phyloP scores from a whole-genome alignment of 2,113 vertebrate species.

The Acinonyx jubatus region DNA sequence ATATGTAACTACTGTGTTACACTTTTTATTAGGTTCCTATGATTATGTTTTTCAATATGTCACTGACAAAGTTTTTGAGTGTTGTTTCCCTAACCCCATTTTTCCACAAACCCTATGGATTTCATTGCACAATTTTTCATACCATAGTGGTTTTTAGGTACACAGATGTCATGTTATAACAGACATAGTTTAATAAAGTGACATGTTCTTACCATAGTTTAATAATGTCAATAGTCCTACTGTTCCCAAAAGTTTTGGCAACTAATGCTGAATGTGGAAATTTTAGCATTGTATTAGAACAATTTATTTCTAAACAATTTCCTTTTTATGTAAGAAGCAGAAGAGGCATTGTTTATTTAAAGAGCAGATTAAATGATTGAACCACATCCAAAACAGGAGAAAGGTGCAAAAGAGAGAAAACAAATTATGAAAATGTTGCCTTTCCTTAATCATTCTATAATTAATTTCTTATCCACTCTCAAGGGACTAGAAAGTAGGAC shows the following conservation, averaged over 20 bases:
- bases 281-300: not conserved
- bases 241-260: not conserved
- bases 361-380: not conserved
- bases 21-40: not conserved
- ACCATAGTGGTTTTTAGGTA: not conserved
- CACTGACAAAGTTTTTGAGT: not conserved
- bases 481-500: conserved; percentile 11
- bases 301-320: not conserved
- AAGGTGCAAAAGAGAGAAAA: conserved; percentile 38
- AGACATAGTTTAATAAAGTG: not conserved
- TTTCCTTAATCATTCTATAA: conserved; percentile 50
- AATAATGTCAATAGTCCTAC: not conserved
- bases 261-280: not conserved
- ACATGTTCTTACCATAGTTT: not conserved
- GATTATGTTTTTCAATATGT: not conserved
- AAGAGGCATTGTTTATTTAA: conserved; percentile 16
- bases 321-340: not conserved
- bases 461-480: conserved; percentile 54
- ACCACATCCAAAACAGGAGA: not conserved
- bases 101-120: not conserved
- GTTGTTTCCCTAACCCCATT: not conserved
- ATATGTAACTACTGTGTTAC: not conserved
- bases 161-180: not conserved
- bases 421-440: conserved; percentile 49
- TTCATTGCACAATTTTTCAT: not conserved